Percentiles rank a stretch among this genome's conserved stretches.
phyloP scores from a whole-genome alignment of 2,797 vertebrate species.

The Cryptoprocta ferox region DNA sequence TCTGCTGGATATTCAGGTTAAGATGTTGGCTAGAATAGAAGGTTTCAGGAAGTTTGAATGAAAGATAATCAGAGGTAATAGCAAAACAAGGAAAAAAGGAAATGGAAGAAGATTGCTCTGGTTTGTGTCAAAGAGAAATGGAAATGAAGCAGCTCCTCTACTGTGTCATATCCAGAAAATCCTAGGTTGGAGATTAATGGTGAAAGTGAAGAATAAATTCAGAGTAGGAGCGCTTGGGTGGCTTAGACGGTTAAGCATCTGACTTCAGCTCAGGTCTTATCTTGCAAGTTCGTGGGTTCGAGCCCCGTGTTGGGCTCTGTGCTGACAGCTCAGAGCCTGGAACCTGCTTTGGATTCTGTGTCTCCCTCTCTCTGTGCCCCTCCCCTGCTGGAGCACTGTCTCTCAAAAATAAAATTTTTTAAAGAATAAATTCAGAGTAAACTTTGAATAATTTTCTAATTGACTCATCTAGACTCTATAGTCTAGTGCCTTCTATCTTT shows the following conservation, averaged over 20 bases:
- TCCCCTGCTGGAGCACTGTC: no score
- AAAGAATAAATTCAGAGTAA: not conserved
- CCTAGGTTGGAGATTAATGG: conserved; percentile 30
- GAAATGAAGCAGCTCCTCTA: conserved; percentile 11
- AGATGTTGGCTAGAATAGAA: conserved; percentile 24
- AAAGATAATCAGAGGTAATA: conserved; percentile 55
- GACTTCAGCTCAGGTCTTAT: no score
- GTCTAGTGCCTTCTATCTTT: not conserved
- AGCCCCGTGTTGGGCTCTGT: no score
- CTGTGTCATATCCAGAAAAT: not conserved
- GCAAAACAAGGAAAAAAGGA: conserved; percentile 21
- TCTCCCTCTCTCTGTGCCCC: no score
- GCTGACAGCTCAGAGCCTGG: no score
- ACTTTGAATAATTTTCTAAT: conserved; percentile 14
- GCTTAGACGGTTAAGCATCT: no score
- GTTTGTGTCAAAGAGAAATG: conserved; percentile 7
- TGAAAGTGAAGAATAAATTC: conserved; percentile 27
- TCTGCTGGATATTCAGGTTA: conserved; percentile 9
- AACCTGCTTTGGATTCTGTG: no score
- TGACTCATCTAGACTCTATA: not conserved
- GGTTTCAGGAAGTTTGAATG: conserved; percentile 39
- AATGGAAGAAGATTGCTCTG: not conserved
- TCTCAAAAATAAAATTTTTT: no score
- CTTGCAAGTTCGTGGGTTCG: no score
- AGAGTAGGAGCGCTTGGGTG: not conserved